phyloP scores from a whole-genome alignment of 2,888 invertebrate species.

The Ganaspis brasiliensis region DNA sequence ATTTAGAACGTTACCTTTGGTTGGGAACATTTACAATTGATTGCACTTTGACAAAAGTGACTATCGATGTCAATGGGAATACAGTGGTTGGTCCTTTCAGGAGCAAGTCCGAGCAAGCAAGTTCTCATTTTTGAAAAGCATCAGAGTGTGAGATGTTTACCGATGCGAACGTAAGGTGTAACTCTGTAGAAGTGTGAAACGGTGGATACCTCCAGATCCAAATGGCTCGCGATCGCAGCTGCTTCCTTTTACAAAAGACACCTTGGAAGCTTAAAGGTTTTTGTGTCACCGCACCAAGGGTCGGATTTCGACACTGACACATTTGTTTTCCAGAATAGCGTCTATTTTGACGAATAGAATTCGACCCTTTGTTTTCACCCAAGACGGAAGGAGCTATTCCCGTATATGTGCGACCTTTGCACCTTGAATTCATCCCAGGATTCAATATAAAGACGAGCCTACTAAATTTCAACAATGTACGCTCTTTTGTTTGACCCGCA shows the following conservation, averaged over 20 bases:
- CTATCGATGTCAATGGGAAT: conserved; percentile 33
- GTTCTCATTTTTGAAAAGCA: conserved; percentile 40
- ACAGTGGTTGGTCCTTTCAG: conserved; percentile 25
- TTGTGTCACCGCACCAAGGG: conserved; percentile 53
- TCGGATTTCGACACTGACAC: conserved; percentile 57
- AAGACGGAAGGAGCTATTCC: conserved; percentile 45
- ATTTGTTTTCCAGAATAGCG: conserved; percentile 46
- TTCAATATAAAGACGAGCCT: conserved; percentile 30
- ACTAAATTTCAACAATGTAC: conserved; percentile 36
- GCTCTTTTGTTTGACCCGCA: conserved; percentile 40
- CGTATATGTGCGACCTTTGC: conserved; percentile 43
- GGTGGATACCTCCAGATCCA: conserved; percentile 63
- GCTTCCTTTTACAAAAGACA: conserved; percentile 62
- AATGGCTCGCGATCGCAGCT: conserved; percentile 69
- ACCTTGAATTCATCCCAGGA: conserved; percentile 43
- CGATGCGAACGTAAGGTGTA: conserved; percentile 62
- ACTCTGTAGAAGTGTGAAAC: conserved; percentile 65
- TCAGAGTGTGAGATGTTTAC: conserved; percentile 48
- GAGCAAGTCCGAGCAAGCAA: conserved; percentile 19
- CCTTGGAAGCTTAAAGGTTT: conserved; percentile 53
- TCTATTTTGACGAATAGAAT: conserved; percentile 53
- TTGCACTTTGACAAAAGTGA: conserved; percentile 33
- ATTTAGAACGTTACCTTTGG: conserved; percentile 29
- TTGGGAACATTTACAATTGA: conserved; percentile 32
- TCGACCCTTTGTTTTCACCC: conserved; percentile 54